Percentiles rank a stretch among this genome's conserved stretches.
Conservation (phyloP, 2,888 invertebrate genomes). For the Pachymerium ferrugineum region DNA sequence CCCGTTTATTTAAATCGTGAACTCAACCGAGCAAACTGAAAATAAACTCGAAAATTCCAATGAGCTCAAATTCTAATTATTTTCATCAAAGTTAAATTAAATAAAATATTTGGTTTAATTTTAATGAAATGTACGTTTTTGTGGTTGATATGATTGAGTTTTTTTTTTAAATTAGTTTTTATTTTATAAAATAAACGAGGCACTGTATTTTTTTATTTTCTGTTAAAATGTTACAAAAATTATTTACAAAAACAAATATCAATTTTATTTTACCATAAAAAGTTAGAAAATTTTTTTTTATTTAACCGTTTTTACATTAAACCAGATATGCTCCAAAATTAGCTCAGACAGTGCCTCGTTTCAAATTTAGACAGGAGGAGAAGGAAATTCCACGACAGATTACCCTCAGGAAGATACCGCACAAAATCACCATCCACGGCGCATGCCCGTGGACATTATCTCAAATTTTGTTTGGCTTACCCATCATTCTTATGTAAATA, state of each 20-base stretch:
- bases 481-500: too few relatives aligned
- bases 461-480: too few relatives aligned
- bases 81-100: too few relatives aligned
- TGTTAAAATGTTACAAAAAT: not conserved
- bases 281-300: not conserved
- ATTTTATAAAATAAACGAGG: too few relatives aligned
- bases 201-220: not conserved
- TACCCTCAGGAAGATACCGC: not conserved
- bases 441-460: not conserved
- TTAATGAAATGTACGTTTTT: too few relatives aligned
- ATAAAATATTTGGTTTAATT: too few relatives aligned
- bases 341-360: not conserved
- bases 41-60: not conserved
- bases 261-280: too few relatives aligned
- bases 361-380: slow-evolving; percentile 11
- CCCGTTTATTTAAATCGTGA: not conserved
- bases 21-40: not conserved
- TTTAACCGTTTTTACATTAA: not conserved
- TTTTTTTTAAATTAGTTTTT: too few relatives aligned
- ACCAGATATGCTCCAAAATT: not conserved
- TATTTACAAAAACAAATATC: too few relatives aligned
- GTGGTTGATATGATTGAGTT: too few relatives aligned
- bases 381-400: not conserved
- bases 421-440: not conserved
- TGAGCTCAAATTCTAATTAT: not conserved